Percentiles rank a stretch among this genome's conserved stretches.
Conservation (phyloP, 2,113 vertebrate genomes). For the Xiphorhynchus elegans region DNA sequence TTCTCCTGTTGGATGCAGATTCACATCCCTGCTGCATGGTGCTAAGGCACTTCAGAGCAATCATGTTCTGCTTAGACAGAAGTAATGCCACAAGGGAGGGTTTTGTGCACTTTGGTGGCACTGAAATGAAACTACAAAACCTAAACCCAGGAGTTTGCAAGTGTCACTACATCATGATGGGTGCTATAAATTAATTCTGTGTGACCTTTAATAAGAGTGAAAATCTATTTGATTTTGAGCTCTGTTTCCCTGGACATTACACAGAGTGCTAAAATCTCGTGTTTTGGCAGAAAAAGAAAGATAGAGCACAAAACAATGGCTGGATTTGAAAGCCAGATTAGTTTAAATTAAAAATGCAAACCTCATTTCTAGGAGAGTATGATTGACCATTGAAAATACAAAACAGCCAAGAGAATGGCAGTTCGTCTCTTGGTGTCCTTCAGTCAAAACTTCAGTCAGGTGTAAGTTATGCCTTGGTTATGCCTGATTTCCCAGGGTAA, state of each 20-base stretch:
- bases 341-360: slow-evolving; percentile 1
- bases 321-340: not conserved
- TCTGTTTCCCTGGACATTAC: not conserved
- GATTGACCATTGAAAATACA: not conserved
- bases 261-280: not conserved
- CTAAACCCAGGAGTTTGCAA: not conserved
- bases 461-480: not conserved
- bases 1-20: not conserved
- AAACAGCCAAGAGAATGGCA: not conserved
- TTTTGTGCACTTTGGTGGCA: not conserved
- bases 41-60: not conserved
- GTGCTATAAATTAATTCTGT: not conserved
- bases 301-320: not conserved
- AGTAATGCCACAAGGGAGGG: not conserved
- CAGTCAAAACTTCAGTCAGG: not conserved
- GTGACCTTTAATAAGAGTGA: not conserved
- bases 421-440: not conserved
- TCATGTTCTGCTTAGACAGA: not conserved
- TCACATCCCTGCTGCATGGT: not conserved
- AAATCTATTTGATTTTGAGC: slow-evolving; percentile 10
- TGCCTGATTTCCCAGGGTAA: not conserved
- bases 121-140: not conserved
- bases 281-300: not conserved
- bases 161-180: not conserved
- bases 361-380: not conserved